These are phyloP conservation scores for Celastrina argiolus DNA, from an alignment of 2,888 invertebrate species.

Conservation along the genomic window DNA sequence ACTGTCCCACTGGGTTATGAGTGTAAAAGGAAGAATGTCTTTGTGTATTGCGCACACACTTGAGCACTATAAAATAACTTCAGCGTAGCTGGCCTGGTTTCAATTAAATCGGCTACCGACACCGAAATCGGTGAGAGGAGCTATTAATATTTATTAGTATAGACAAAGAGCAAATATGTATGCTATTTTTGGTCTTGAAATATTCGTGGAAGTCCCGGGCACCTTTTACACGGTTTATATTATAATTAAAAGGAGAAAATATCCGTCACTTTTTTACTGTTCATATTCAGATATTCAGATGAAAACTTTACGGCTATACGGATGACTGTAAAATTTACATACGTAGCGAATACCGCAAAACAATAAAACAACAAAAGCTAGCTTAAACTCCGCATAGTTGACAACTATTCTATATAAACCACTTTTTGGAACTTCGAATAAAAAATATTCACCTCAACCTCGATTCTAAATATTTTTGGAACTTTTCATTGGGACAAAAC, in stretches of 20 bases:
- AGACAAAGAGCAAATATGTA: too few species aligned
- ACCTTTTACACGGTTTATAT: too few species aligned
- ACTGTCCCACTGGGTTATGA: too few species aligned
- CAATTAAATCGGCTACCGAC: too few species aligned
- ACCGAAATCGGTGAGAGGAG: too few species aligned
- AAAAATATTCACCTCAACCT: neutral
- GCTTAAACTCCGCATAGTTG: conserved; percentile 9
- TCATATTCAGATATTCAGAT: conserved; percentile 7
- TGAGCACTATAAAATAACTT: too few species aligned
- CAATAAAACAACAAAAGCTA: conserved; percentile 11
- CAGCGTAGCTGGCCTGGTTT: too few species aligned
- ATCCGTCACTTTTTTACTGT: neutral
- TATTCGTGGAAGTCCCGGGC: too few species aligned
- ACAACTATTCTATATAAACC: conserved; percentile 9
- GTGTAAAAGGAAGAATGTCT: too few species aligned
- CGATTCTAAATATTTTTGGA: neutral
- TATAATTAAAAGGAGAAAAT: neutral
- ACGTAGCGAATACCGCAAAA: conserved; percentile 1
- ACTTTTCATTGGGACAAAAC: neutral
- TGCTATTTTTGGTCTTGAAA: too few species aligned
- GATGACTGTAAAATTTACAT: conserved; percentile 9
- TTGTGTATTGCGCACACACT: too few species aligned
- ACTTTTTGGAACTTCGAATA: neutral
- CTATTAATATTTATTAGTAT: too few species aligned
- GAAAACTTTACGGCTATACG: conserved; percentile 9